phyloP scores from a whole-genome alignment of 2,888 invertebrate genomes.

The Apamea sordens region DNA sequence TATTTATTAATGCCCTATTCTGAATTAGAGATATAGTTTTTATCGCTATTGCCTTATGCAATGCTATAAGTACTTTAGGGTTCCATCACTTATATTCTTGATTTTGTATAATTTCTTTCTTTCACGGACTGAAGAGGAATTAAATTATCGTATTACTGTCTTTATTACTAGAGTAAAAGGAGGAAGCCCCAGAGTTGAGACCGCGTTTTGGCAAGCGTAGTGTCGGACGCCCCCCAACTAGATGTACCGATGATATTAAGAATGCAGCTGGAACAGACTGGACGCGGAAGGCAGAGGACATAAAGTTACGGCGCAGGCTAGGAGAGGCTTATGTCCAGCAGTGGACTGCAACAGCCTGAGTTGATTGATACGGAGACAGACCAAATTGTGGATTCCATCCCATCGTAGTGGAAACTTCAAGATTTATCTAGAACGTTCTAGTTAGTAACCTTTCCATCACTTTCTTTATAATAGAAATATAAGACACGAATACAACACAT shows the following conservation, averaged over 20 bases:
- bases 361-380: background rate
- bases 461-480: constrained; percentile 24
- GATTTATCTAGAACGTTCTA: background rate
- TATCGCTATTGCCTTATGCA: background rate
- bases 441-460: background rate
- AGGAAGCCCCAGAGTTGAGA: background rate
- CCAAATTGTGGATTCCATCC: too few relatives aligned
- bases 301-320: background rate
- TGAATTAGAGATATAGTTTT: constrained; percentile 6
- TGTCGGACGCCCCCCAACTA: background rate
- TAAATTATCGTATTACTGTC: too few relatives aligned
- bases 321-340: background rate
- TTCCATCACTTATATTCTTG: background rate
- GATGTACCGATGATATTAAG: background rate
- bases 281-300: background rate
- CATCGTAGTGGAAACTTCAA: background rate
- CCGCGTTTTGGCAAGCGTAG: background rate
- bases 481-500: constrained; percentile 34
- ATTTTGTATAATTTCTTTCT: background rate
- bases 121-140: background rate
- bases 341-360: background rate
- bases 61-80: background rate
- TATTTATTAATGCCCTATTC: constrained; percentile 20
- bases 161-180: background rate
- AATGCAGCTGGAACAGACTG: background rate